These are phyloP conservation scores for Lasioglossum baleicum DNA, from an alignment of 1,140 invertebrate species.

Conservation along the genomic window DNA sequence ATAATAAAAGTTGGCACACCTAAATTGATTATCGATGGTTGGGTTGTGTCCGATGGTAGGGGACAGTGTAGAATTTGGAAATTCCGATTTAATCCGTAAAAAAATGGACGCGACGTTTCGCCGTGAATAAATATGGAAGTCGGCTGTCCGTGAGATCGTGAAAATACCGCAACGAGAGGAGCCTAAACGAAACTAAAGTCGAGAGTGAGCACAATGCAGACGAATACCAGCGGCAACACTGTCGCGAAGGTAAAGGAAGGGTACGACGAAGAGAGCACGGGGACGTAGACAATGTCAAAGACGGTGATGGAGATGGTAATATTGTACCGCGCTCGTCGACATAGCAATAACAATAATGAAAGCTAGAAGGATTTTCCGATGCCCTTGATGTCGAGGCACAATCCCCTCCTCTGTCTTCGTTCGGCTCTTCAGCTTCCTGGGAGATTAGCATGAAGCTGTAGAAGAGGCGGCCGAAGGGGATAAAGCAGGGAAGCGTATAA, in stretches of 20 bases:
- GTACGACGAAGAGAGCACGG: background rate
- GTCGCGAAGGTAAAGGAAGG: background rate
- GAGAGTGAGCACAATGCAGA: background rate
- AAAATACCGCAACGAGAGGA: background rate
- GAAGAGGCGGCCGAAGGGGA: conserved; percentile 43
- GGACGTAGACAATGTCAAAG: conserved; percentile 39
- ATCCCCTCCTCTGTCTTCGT: conserved; percentile 47
- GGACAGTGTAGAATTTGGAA: too few species aligned
- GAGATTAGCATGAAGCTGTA: conserved; percentile 67
- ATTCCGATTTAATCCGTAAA: too few species aligned
- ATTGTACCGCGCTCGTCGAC: conserved; percentile 50
- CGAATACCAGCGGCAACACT: background rate
- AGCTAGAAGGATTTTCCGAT: conserved; percentile 68
- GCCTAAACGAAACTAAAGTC: conserved; percentile 4
- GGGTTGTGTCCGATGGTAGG: too few species aligned
- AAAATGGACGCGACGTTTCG: too few species aligned
- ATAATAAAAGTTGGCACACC: too few species aligned
- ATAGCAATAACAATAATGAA: conserved; percentile 73
- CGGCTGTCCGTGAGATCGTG: too few species aligned
- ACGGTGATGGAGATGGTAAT: conserved; percentile 42
- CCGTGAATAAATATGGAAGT: too few species aligned
- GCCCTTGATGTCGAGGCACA: conserved; percentile 61
- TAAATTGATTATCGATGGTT: too few species aligned
- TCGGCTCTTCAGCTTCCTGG: conserved; percentile 59
- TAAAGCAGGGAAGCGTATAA: conserved; percentile 54